phyloP scores from a whole-genome alignment of 2,797 vertebrate genomes.

The Masticophis lateralis region DNA sequence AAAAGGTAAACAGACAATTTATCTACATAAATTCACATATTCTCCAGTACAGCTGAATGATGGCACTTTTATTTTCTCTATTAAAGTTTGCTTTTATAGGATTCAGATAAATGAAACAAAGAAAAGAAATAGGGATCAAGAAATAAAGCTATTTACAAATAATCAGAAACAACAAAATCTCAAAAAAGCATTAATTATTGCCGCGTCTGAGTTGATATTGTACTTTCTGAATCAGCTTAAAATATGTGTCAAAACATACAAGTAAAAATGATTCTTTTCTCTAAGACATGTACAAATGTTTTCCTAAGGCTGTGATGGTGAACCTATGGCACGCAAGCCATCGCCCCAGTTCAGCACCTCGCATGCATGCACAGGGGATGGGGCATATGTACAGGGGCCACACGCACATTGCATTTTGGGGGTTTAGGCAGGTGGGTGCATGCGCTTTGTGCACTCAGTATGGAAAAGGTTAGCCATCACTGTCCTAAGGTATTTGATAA shows the following conservation, averaged over 20 bases:
- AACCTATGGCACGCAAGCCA: too few relatives aligned
- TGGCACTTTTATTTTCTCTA: neutral
- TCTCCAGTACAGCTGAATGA: neutral
- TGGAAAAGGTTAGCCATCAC: too few relatives aligned
- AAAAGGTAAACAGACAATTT: neutral
- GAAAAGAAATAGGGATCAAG: neutral
- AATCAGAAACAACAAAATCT: neutral
- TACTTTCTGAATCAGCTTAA: neutral
- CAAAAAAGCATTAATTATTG: neutral
- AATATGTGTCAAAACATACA: neutral
- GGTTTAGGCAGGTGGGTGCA: too few relatives aligned
- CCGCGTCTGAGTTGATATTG: neutral
- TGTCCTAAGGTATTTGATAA: neutral
- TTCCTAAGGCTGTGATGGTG: too few relatives aligned
- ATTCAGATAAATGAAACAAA: neutral
- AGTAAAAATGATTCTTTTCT: neutral
- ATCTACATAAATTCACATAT: neutral
- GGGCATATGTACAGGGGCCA: too few relatives aligned
- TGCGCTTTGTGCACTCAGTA: too few relatives aligned
- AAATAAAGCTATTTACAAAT: neutral
- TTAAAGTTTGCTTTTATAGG: neutral
- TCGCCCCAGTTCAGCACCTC: too few relatives aligned
- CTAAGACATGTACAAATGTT: neutral
- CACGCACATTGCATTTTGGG: too few relatives aligned
- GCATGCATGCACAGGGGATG: too few relatives aligned